These are phyloP conservation scores for Drosophila anomalata DNA, from an alignment of 2,888 invertebrate species.

Conservation along the genomic window DNA sequence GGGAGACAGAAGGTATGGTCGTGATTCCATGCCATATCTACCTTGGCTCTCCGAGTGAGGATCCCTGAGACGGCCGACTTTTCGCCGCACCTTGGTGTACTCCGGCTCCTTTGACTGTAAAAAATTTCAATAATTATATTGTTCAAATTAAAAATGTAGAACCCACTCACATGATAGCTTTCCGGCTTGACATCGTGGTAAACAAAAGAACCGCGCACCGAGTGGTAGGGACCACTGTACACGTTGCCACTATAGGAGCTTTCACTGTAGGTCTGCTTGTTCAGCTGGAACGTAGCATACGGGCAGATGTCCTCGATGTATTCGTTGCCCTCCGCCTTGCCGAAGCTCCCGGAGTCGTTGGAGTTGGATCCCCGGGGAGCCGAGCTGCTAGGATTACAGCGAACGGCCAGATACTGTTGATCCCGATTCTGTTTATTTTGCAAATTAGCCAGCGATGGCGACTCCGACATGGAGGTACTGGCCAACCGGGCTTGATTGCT, in stretches of 20 bases:
- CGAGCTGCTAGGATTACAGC: constrained; percentile 85
- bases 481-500: constrained; percentile 84
- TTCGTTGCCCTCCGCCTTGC: constrained; percentile 86
- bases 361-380: constrained; percentile 83
- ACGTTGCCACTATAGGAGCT: constrained; percentile 95
- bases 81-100: constrained; percentile 92
- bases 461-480: constrained; percentile 87
- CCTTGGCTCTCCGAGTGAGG: constrained; percentile 94
- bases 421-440: constrained; percentile 92
- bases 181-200: constrained; percentile 93
- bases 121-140: not conserved
- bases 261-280: constrained; percentile 93
- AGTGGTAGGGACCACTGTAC: constrained; percentile 94
- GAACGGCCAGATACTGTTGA: constrained; percentile 90
- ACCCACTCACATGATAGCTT: constrained; percentile 81
- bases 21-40: constrained; percentile 78
- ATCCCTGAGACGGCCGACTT: constrained; percentile 91
- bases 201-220: constrained; percentile 93
- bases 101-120: constrained; percentile 88
- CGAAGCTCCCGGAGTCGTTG: constrained; percentile 85
- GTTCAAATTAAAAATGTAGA: not conserved
- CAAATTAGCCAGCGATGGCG: constrained; percentile 90
- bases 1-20: constrained; percentile 11
- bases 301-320: constrained; percentile 97
- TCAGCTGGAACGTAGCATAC: constrained; percentile 95